A percentile compares a stretch with the other conserved stretches of the same genome.
Evolutionary conservation across 2,113 vertebrate genomes (phyloP).

Genomic region (Oncorhynchus nerka): DNA sequence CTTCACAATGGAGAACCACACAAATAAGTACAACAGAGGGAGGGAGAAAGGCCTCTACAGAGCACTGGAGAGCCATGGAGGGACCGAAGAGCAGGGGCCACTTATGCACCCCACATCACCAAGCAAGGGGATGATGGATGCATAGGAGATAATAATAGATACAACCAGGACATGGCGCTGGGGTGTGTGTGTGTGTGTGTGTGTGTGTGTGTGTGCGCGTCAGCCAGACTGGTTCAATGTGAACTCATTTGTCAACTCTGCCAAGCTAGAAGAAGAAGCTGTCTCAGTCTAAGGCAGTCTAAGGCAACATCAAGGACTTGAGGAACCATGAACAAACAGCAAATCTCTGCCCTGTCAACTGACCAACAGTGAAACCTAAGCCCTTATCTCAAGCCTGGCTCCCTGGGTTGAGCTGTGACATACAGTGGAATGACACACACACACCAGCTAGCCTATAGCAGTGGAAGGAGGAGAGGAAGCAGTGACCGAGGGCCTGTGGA

Average conservation of each 20-base stretch:
- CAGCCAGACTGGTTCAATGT: background rate
- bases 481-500: slow-evolving; percentile 2
- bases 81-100: background rate
- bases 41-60: background rate
- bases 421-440: background rate
- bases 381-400: background rate
- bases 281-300: slow-evolving; percentile 5
- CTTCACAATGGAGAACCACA: slow-evolving; percentile 14
- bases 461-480: too few species aligned
- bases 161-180: slow-evolving; percentile 11
- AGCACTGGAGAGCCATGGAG: background rate
- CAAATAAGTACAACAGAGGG: background rate
- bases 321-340: slow-evolving; percentile 16
- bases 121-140: slow-evolving; percentile 57
- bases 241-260: slow-evolving; percentile 38
- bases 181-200: background rate
- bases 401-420: background rate
- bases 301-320: background rate
- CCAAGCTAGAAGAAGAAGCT: slow-evolving; percentile 15
- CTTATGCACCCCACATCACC: slow-evolving; percentile 56
- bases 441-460: background rate
- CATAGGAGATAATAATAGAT: slow-evolving; percentile 68
- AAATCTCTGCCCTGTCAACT: slow-evolving; percentile 4
- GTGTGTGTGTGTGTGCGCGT: background rate
- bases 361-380: slow-evolving; percentile 1